phyloP scores from a whole-genome alignment of 2,797 vertebrate genomes.

The Psittacula echo region DNA sequence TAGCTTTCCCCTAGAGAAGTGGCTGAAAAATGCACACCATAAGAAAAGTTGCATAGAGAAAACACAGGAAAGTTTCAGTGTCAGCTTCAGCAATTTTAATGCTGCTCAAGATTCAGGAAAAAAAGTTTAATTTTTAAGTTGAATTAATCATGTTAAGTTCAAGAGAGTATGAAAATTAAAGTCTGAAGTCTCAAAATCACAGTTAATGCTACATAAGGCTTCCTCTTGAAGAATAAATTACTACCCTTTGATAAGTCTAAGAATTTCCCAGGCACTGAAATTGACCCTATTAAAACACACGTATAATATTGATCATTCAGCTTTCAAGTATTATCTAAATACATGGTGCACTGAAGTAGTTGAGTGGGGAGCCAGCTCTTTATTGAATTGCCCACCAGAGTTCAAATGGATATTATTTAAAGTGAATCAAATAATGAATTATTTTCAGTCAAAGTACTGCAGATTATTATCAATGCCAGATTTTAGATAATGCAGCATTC shows the following conservation, averaged over 20 bases:
- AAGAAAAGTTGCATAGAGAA: not conserved
- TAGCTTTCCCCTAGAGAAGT: not conserved
- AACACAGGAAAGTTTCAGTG: not conserved
- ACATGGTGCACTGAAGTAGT: not conserved
- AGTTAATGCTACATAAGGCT: not conserved
- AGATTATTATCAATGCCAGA: not conserved
- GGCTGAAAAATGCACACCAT: not conserved
- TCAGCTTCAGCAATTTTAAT: not conserved
- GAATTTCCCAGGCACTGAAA: not conserved
- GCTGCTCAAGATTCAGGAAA: not conserved
- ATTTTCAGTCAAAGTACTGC: not conserved
- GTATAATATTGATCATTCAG: not conserved
- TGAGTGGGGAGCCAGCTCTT: not conserved
- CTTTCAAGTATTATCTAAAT: not conserved
- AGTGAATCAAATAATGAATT: not conserved
- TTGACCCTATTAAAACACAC: not conserved
- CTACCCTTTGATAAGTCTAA: not conserved
- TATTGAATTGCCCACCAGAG: not conserved
- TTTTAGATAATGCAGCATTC: not conserved
- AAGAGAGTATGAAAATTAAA: not conserved
- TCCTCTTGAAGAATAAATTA: conserved; percentile 5
- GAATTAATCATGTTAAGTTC: not conserved
- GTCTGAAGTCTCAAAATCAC: not conserved
- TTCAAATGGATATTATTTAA: not conserved
- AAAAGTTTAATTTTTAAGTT: not conserved